Percentiles rank a stretch among this genome's conserved stretches.
These are phyloP conservation scores for Pithys albifrons DNA, from an alignment of 2,113 vertebrate genomes.

Conservation along the genomic window DNA sequence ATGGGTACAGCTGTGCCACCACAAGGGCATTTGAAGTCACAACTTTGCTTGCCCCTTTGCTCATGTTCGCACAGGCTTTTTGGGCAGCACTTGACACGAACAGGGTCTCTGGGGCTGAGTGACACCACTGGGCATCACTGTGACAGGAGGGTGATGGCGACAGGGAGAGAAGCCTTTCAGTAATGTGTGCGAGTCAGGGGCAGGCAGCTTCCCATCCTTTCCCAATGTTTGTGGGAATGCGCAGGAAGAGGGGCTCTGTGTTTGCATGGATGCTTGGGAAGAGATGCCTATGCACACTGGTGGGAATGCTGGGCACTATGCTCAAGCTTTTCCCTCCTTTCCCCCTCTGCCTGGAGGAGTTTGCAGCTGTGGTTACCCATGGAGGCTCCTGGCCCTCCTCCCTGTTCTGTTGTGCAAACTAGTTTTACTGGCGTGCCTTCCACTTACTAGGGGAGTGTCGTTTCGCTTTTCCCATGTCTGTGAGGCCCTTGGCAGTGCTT, in stretches of 20 bases:
- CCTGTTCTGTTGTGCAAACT: background rate
- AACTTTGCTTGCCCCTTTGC: background rate
- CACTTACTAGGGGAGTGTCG: accelerated
- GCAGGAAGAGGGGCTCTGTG: background rate
- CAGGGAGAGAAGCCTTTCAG: background rate
- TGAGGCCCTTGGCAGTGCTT: background rate
- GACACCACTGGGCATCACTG: accelerated
- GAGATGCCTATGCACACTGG: accelerated
- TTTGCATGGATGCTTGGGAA: accelerated
- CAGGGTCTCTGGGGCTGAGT: accelerated
- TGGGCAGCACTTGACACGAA: background rate
- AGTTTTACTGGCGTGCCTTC: background rate
- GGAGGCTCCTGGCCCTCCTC: background rate
- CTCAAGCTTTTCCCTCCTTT: accelerated
- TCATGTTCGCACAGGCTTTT: background rate
- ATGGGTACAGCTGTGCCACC: accelerated
- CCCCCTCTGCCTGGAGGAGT: background rate
- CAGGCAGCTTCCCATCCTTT: accelerated
- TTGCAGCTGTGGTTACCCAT: background rate
- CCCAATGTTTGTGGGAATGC: background rate
- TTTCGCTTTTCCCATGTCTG: accelerated
- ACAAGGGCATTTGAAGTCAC: background rate
- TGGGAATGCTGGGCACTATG: accelerated
- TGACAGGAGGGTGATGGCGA: background rate
- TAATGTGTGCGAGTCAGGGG: accelerated